phyloP scores from a whole-genome alignment of 2,797 vertebrate species.

The Onychomys arenicola region DNA sequence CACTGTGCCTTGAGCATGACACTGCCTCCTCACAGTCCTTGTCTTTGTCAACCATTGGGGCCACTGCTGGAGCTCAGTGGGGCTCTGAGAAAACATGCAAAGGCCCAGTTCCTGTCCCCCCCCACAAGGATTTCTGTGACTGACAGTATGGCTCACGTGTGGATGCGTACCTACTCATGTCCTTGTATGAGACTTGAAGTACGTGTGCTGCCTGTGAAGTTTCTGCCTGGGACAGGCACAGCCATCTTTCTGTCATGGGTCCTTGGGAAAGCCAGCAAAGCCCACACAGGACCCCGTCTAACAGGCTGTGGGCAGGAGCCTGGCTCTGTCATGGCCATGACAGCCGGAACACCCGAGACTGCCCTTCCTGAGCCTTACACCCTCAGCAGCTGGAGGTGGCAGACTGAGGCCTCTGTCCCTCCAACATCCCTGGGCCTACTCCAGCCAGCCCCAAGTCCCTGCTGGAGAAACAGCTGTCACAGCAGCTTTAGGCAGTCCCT shows the following conservation, averaged over 20 bases:
- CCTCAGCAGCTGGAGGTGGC: accelerated
- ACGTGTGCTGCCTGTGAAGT: accelerated
- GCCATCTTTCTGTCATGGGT: neutral
- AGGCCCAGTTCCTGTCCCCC: too few relatives aligned
- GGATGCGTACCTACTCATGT: too few relatives aligned
- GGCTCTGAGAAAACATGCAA: neutral
- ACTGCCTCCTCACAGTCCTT: neutral
- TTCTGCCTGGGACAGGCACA: neutral
- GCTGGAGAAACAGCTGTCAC: neutral
- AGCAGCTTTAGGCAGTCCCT: neutral
- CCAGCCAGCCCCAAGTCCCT: neutral
- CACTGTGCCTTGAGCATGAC: neutral
- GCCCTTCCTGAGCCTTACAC: neutral
- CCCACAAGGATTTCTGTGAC: neutral
- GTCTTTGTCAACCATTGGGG: neutral
- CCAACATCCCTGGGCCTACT: accelerated
- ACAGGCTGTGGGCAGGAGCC: neutral
- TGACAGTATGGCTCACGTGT: neutral
- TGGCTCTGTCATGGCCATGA: accelerated
- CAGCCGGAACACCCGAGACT: accelerated
- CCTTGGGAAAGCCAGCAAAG: neutral
- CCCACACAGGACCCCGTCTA: neutral
- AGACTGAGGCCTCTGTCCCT: accelerated
- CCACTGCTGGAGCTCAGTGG: neutral
- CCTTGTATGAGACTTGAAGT: accelerated